phyloP scores from a whole-genome alignment of 2,113 vertebrate species.

The Pongo pygmaeus region DNA sequence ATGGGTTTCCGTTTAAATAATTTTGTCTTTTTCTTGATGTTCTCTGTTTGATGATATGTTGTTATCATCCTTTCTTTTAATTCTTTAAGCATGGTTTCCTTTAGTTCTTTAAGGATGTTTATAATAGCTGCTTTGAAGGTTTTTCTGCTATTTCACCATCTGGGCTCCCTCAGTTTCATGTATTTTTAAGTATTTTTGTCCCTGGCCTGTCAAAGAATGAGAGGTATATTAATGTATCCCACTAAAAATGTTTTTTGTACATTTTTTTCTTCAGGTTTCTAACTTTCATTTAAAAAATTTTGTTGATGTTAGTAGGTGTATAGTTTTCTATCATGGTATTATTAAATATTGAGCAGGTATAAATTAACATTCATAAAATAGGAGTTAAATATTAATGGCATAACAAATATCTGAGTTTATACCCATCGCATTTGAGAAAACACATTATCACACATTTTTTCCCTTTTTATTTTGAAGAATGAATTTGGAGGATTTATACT shows the following conservation, averaged over 20 bases:
- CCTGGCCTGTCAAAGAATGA: constrained; percentile 25
- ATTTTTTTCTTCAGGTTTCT: constrained; percentile 3
- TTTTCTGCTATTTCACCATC: not conserved
- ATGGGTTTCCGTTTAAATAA: constrained; percentile 35
- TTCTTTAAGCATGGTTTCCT: constrained; percentile 8
- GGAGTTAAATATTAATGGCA: not conserved
- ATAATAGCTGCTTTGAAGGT: not conserved
- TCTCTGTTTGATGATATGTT: constrained; percentile 14
- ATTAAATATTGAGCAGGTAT: not conserved
- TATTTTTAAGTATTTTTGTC: constrained; percentile 24
- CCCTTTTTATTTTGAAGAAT: constrained; percentile 33
- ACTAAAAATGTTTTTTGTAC: not conserved
- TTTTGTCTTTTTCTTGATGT: not conserved
- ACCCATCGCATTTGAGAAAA: not conserved
- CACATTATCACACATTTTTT: constrained; percentile 6
- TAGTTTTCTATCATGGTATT: not conserved
- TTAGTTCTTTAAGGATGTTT: not conserved
- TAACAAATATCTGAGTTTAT: not conserved
- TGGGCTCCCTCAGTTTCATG: not conserved
- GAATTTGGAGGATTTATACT: not conserved
- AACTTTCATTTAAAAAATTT: not conserved
- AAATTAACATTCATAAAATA: constrained; percentile 43
- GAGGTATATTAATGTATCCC: constrained; percentile 1
- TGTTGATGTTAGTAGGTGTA: not conserved
- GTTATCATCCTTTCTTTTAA: not conserved